phyloP scores from a whole-genome alignment of 2,113 vertebrate species.

The Calypte anna region DNA sequence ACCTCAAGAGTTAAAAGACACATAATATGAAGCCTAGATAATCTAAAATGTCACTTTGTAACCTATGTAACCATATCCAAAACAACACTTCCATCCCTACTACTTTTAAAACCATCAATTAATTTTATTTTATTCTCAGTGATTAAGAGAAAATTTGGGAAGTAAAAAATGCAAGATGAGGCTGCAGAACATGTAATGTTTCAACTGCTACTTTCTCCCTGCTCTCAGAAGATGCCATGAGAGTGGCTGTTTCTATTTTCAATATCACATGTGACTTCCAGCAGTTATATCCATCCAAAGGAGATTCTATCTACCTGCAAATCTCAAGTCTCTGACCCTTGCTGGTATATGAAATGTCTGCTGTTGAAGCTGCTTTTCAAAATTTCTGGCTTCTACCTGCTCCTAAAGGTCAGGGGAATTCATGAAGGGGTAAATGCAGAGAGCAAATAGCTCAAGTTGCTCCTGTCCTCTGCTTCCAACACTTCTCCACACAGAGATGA shows the following conservation, averaged over 20 bases:
- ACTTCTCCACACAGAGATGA: background rate
- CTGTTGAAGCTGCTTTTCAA: background rate
- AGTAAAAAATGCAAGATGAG: background rate
- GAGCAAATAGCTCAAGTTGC: background rate
- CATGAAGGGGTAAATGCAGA: background rate
- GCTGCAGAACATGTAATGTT: background rate
- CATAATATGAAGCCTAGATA: background rate
- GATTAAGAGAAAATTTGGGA: background rate
- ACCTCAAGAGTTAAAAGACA: background rate
- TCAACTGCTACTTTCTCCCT: background rate
- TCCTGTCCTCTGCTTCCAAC: background rate
- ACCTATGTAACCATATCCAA: background rate
- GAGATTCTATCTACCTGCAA: background rate
- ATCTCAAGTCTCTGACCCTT: background rate
- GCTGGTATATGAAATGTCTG: accelerated
- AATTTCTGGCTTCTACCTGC: background rate
- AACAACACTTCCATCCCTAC: background rate
- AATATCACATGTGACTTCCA: background rate
- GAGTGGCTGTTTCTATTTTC: background rate
- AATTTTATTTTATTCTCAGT: background rate
- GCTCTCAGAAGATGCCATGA: background rate
- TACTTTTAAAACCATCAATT: background rate
- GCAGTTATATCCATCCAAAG: background rate
- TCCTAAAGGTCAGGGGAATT: background rate
- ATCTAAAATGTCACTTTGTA: background rate